Evolutionary conservation across 2,797 vertebrate species (phyloP).

Genomic region (Poliocrania exsul): DNA sequence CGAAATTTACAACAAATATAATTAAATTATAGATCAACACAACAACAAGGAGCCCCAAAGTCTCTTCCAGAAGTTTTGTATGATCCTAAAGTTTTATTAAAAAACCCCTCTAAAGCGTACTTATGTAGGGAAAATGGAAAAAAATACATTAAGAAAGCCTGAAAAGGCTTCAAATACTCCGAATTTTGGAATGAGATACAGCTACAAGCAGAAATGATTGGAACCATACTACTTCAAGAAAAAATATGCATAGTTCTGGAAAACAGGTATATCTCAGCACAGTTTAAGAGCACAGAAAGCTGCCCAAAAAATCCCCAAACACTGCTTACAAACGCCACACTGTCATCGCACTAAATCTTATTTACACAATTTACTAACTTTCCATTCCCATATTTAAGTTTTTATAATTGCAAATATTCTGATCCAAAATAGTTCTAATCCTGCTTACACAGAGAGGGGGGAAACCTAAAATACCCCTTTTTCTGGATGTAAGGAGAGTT

Average conservation of each 20-base stretch:
- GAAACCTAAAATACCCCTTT: background rate
- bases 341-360: background rate
- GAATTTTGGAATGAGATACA: background rate
- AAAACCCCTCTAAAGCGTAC: background rate
- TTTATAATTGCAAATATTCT: constrained; percentile 44
- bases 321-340: background rate
- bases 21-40: background rate
- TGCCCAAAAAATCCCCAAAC: background rate
- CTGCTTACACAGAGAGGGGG: background rate
- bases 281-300: background rate
- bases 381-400: background rate
- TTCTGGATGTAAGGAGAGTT: background rate
- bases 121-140: background rate
- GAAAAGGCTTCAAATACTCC: background rate
- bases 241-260: background rate
- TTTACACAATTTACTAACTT: constrained; percentile 33
- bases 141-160: background rate
- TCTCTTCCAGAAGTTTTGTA: background rate
- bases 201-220: background rate
- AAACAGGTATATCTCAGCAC: background rate
- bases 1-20: background rate
- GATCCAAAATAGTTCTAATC: constrained; percentile 6
- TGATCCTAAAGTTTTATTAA: background rate
- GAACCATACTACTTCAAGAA: background rate
- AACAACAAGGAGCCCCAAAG: background rate